Percentiles rank a stretch among this genome's conserved stretches.
These are phyloP conservation scores for Genyomyrus donnyi DNA, from an alignment of 2,113 vertebrate species.

Conservation along the genomic window DNA sequence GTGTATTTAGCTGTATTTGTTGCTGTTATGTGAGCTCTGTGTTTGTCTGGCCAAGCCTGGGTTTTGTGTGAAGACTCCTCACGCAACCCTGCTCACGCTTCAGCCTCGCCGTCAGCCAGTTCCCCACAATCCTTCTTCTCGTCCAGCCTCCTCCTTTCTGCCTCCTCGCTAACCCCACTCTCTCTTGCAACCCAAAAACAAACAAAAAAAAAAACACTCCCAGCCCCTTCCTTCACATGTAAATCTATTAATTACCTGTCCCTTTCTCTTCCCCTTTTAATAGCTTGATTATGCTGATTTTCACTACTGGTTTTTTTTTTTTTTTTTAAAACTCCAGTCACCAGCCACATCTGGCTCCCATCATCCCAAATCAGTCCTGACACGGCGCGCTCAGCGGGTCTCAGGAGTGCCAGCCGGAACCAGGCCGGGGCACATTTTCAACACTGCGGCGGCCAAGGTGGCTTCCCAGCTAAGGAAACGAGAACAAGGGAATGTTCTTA, in stretches of 20 bases:
- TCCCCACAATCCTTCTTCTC: not conserved
- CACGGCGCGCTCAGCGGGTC: conserved; percentile 21
- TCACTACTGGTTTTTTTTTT: conserved; percentile 22
- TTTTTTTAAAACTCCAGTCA: not conserved
- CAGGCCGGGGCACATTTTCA: conserved; percentile 18
- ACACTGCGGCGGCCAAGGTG: conserved; percentile 7
- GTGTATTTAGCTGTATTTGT: conserved; percentile 9
- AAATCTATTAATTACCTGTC: conserved; percentile 9
- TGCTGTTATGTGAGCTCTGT: conserved; percentile 18
- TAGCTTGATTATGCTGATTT: conserved; percentile 5
- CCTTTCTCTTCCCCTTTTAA: conserved; percentile 4
- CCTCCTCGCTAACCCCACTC: conserved; percentile 3
- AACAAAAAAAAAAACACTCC: not conserved
- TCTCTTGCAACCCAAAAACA: not conserved
- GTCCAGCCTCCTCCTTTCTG: not conserved
- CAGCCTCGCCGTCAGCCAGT: not conserved
- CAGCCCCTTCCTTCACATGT: conserved; percentile 1
- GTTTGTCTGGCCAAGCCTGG: conserved; percentile 14
- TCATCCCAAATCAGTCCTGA: conserved; percentile 25
- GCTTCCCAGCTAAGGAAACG: not conserved
- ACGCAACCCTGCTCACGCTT: conserved; percentile 13
- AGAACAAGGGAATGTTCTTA: not conserved
- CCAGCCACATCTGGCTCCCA: conserved; percentile 28
- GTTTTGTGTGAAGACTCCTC: conserved; percentile 21
- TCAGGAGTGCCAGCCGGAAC: conserved; percentile 18